Evolutionary conservation across 1,140 invertebrate genomes (phyloP), one percentile per base, ranked within the genome.

Genomic region (Hetaerina americana): DNA sequence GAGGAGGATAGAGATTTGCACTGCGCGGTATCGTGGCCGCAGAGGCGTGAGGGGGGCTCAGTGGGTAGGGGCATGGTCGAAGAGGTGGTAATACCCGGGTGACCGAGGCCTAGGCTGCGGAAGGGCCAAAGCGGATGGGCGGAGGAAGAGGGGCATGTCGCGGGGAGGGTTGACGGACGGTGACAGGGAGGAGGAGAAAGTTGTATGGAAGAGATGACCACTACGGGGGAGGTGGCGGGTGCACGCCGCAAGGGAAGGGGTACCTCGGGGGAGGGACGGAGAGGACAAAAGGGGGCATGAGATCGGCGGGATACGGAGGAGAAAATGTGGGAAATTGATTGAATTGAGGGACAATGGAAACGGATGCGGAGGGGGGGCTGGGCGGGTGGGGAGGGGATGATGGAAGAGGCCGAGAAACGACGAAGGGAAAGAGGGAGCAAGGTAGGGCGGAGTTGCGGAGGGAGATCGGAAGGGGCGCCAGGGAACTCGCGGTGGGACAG

Each of bases 181-280:
- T 68, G 15, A 27, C 31, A 22, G 29, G 26, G 66, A 27, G 66
- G 70, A 70, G 25, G 68, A 12, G 75, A 75, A 72, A 74, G 77
- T 78, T n/a, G 31, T 6, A 40, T 40, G 31, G 18, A 40, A 40
- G 40, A 57, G 40, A 57, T 57, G 40, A 57, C 40, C 40, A 57
- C 76, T 77, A 78, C 77, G 79, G 78, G 77, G 75, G 74, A 76
- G 77, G 76, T 75, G 73, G 74, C 75, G 75, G 74, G 76, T 78
- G 76, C 77, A 78, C 78, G 74, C 69, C 74, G 74, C 73, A 75
- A 71, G 69, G 75, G 75, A 69, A 74, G 66, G 71, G 18, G 25
- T n/a, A n/a, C n/a, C n/a, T n/a, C n/a, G n/a, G n/a, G n/a, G n/a
- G n/a, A n/a, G n/a, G n/a, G n/a, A n/a, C n/a, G n/a, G n/a, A n/a